A percentile compares a stretch with the other conserved stretches of the same genome.
Evolutionary conservation across 2,797 vertebrate species (phyloP).

Genomic region (Clamator glandarius): DNA sequence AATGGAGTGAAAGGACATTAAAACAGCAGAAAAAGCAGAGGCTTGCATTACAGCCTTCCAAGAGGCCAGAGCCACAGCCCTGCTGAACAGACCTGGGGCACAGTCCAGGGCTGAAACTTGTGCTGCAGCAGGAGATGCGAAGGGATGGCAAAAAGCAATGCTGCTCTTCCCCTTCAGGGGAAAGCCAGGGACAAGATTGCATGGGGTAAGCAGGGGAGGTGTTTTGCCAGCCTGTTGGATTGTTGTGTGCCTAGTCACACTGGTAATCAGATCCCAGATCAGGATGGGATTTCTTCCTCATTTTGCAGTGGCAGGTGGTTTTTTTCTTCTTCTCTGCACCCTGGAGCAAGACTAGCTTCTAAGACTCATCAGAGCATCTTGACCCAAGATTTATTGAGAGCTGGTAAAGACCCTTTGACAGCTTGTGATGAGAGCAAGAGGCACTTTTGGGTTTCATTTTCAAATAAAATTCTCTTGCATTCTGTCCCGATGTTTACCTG

Average conservation of each 20-base stretch:
- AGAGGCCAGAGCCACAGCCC: neutral
- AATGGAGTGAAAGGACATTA: neutral
- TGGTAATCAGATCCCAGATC: neutral
- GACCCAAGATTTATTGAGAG: neutral
- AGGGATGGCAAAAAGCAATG: neutral
- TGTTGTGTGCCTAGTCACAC: neutral
- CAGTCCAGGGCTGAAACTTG: neutral
- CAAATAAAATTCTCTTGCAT: neutral
- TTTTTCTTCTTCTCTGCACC: neutral
- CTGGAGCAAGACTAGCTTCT: neutral
- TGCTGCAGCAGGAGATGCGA: neutral
- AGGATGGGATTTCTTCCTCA: neutral
- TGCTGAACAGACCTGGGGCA: neutral
- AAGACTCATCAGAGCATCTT: neutral
- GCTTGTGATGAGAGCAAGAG: neutral
- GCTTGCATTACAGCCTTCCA: neutral
- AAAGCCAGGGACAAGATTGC: neutral
- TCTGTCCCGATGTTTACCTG: neutral
- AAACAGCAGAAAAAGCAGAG: neutral
- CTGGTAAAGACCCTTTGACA: neutral
- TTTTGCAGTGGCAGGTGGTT: neutral
- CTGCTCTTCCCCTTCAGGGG: neutral
- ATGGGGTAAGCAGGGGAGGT: rapidly evolving
- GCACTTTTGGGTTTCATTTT: no score
- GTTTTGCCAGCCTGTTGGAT: neutral